These are phyloP conservation scores for Pogonognathellus flavescens DNA, from an alignment of 1,140 invertebrate species.

Conservation along the genomic window DNA sequence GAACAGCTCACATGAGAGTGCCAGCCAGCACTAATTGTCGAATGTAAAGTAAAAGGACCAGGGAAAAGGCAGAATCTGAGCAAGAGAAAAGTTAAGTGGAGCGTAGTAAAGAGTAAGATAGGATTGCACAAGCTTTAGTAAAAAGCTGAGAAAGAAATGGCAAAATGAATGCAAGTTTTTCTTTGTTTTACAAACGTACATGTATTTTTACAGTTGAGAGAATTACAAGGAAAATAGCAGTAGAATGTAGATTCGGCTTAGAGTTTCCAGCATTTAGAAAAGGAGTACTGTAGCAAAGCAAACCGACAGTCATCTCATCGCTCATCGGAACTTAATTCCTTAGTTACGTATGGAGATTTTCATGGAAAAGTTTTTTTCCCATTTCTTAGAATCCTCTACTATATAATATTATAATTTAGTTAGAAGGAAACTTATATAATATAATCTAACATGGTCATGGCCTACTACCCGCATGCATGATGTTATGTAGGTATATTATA, in stretches of 20 bases:
- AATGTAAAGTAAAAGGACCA: background rate
- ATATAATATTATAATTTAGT: background rate
- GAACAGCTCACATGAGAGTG: slow-evolving; percentile 1
- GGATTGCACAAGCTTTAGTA: background rate
- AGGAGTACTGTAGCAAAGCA: slow-evolving; percentile 3
- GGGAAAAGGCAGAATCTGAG: background rate
- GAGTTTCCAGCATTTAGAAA: slow-evolving; percentile 19
- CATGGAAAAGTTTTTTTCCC: slow-evolving; percentile 13
- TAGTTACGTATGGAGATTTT: slow-evolving; percentile 49
- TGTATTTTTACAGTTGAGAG: background rate
- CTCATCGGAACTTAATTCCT: slow-evolving; percentile 46
- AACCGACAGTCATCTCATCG: slow-evolving; percentile 49
- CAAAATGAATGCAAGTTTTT: background rate
- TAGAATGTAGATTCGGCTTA: slow-evolving; percentile 1
- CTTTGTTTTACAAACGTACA: background rate
- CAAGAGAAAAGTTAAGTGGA: slow-evolving; percentile 29
- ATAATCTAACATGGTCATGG: background rate
- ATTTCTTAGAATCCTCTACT: background rate
- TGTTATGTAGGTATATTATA: background rate
- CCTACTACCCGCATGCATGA: background rate
- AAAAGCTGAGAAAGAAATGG: background rate
- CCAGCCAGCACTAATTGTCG: slow-evolving; percentile 1
- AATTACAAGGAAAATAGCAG: background rate
- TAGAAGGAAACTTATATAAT: background rate
- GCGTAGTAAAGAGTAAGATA: background rate